Evolutionary conservation across 2,797 vertebrate genomes (phyloP).

Genomic region (Amblyraja radiata): DNA sequence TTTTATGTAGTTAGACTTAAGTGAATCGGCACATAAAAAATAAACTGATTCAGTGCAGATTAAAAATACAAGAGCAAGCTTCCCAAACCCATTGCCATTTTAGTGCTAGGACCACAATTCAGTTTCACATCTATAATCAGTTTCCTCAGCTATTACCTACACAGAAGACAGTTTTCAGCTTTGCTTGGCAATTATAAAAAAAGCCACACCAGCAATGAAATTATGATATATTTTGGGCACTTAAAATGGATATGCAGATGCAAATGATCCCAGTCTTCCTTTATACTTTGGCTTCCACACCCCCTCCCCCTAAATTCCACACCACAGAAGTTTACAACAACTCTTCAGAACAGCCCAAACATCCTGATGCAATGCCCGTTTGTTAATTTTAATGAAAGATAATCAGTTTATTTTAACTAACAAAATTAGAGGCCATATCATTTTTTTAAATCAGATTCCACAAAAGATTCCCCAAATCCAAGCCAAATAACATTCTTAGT

Average conservation of each 20-base stretch:
- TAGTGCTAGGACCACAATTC: background rate
- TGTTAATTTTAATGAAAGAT: background rate
- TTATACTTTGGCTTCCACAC: background rate
- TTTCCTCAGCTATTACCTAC: background rate
- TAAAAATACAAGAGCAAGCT: background rate
- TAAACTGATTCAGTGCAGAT: background rate
- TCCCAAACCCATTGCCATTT: background rate
- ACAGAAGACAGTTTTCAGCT: background rate
- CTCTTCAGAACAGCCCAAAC: background rate
- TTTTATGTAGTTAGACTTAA: background rate
- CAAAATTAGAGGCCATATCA: background rate
- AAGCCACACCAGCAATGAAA: background rate
- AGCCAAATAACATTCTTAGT: background rate
- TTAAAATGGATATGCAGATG: background rate
- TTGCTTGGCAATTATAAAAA: background rate
- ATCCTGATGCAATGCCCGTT: background rate
- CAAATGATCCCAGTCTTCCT: background rate
- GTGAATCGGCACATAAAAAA: background rate
- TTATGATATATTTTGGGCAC: background rate
- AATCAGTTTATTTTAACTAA: background rate
- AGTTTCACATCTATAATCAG: background rate
- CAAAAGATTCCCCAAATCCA: no score
- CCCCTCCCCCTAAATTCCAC: background rate
- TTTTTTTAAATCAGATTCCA: background rate
- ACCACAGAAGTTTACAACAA: background rate